Evolutionary conservation across 2,797 vertebrate species (phyloP), one percentile per base, ranked within the genome.

Genomic region (Eulemur albifrons): DNA sequence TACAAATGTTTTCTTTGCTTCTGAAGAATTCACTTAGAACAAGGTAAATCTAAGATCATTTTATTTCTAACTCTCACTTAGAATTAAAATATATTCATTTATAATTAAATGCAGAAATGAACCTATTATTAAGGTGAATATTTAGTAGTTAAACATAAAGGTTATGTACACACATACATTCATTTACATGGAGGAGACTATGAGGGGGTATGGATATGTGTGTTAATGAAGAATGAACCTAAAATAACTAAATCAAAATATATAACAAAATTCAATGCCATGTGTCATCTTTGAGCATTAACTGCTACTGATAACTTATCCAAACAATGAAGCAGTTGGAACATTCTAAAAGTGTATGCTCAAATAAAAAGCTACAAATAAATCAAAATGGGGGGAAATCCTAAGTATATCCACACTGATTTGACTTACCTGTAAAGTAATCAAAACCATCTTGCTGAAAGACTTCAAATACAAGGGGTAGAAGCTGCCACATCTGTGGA

Each of bases 391-490:
- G 11, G 11, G 23, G 27, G 1, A 21, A 72, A 63, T 32, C 7
- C 9, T 67, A 8, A 81, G 17, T 80, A 91, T 80, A 6, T 94
- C 30, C 48, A 81, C 65, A 32, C 0, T 88, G n/a, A n/a, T 65
- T 88, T 87, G 15, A 95, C 97, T 97, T 97, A 99, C 99, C 99
- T 99, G 99, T 99, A 98, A 99, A 99, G 98, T 99, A 99, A 98
- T 99, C 99, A 99, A 99, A 99, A 87, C 99, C 99, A 97, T 99
- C 99, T 97, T 99, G 99, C 98, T 99, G 99, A 98, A 99, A 99
- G 98, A 99, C 99, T 98, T 99, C 99, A 97, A 99, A 99, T 88
- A 99, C 99, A 85, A 99, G 99, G 59, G 99, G 99, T 96, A 99
- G 99, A 87, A 99, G 99, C 97, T 99, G 99, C 99, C 99, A 99